These are phyloP conservation scores for Semotilus atromaculatus DNA, from an alignment of 2,797 vertebrate genomes.

Conservation along the genomic window DNA sequence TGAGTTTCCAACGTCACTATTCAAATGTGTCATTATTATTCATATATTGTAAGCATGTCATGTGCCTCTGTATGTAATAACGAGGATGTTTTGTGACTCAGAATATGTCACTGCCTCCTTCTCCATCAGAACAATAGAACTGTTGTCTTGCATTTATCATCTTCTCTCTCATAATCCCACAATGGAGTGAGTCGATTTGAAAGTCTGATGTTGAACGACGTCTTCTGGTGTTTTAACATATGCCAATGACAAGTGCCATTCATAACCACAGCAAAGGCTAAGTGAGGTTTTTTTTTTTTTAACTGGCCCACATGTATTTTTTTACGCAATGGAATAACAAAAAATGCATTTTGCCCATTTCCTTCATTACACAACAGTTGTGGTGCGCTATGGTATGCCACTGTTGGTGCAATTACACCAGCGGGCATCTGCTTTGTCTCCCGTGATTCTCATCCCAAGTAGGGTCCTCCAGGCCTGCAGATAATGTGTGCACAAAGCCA, in stretches of 20 bases:
- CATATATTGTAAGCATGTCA: slow-evolving; percentile 60
- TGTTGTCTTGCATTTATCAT: slow-evolving; percentile 50
- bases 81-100: slow-evolving; percentile 59
- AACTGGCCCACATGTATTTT: not conserved
- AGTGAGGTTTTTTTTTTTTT: not conserved
- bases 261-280: slow-evolving; percentile 24
- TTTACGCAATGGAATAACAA: not conserved
- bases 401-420: slow-evolving; percentile 61
- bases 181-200: not conserved
- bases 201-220: slow-evolving; percentile 54
- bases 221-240: slow-evolving; percentile 58
- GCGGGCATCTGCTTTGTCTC: slow-evolving; percentile 70
- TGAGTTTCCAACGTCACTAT: slow-evolving; percentile 21
- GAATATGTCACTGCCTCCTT: slow-evolving; percentile 43
- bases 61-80: slow-evolving; percentile 62
- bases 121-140: slow-evolving; percentile 41
- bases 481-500: slow-evolving; percentile 77
- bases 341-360: slow-evolving; percentile 11
- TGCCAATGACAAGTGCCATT: slow-evolving; percentile 6
- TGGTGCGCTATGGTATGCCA: slow-evolving; percentile 41
- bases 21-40: slow-evolving; percentile 43
- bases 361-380: slow-evolving; percentile 41
- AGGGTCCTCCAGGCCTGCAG: slow-evolving; percentile 66
- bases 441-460: slow-evolving; percentile 76
- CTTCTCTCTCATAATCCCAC: slow-evolving; percentile 43